Percentiles rank a stretch among this genome's conserved stretches.
These are phyloP conservation scores for Xestia c-nigrum DNA, from an alignment of 2,888 invertebrate genomes.

Conservation along the genomic window DNA sequence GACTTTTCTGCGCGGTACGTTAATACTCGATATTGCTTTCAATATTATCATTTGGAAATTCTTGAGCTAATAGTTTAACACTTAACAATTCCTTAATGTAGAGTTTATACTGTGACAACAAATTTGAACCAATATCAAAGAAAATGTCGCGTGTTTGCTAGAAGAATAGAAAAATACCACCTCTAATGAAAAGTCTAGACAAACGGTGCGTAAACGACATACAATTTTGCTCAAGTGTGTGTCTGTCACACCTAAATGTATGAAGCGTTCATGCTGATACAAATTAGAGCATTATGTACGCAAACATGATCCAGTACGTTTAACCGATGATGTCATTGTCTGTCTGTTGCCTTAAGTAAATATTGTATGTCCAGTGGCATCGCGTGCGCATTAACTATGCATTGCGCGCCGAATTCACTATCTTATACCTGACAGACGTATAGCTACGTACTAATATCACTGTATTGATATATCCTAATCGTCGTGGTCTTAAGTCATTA, in stretches of 20 bases:
- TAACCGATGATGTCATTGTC: conserved; percentile 67
- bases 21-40: conserved; percentile 6
- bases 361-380: conserved; percentile 56
- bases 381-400: conserved; percentile 60
- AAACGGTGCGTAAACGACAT: conserved; percentile 27
- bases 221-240: conserved; percentile 33
- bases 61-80: neutral
- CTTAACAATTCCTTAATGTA: neutral
- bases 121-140: neutral
- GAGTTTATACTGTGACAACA: neutral
- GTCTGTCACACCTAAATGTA: conserved; percentile 35
- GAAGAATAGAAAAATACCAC: conserved; percentile 30
- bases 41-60: conserved; percentile 14
- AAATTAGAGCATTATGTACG: conserved; percentile 45
- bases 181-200: conserved; percentile 54
- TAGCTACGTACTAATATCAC: conserved; percentile 10
- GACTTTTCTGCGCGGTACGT: neutral
- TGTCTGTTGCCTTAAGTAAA: conserved; percentile 68
- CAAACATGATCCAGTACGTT: conserved; percentile 62
- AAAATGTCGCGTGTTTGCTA: conserved; percentile 7
- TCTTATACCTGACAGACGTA: neutral
- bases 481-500: neutral
- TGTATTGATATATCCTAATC: conserved; percentile 2
- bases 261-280: conserved; percentile 35
- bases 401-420: conserved; percentile 43